phyloP scores from a whole-genome alignment of 2,113 vertebrate species.

The Bos taurus region DNA sequence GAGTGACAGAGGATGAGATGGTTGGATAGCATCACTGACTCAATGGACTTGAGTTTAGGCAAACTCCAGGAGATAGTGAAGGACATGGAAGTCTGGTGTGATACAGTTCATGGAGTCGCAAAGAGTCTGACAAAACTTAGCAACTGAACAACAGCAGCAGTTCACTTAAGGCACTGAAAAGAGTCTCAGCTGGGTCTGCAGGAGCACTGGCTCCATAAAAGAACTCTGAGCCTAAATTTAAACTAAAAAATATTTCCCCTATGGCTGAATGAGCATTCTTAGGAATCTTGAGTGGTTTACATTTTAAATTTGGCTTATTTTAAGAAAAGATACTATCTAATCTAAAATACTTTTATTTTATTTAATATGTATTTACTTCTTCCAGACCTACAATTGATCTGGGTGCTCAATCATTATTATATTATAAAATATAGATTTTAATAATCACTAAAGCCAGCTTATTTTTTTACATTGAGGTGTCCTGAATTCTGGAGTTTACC shows the following conservation, averaged over 20 bases:
- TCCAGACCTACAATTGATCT: neutral
- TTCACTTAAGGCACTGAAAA: neutral
- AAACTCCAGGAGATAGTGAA: neutral
- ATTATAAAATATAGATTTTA: neutral
- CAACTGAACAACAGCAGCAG: neutral
- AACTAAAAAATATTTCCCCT: neutral
- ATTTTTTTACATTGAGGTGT: neutral
- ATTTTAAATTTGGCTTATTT: neutral
- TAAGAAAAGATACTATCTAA: neutral
- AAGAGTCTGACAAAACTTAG: neutral
- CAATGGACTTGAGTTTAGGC: neutral
- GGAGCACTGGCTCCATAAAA: neutral
- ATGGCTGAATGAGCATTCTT: neutral
- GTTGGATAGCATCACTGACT: neutral
- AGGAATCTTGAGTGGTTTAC: neutral
- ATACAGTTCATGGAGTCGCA: neutral
- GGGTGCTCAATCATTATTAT: neutral
- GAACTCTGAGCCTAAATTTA: neutral
- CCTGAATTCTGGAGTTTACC: neutral
- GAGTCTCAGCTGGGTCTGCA: neutral
- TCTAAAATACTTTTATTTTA: constrained; percentile 2
- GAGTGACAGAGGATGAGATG: neutral
- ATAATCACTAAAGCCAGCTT: neutral
- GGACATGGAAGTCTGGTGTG: neutral
- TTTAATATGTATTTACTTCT: neutral